Evolutionary conservation across 2,797 vertebrate genomes (phyloP), one percentile per base, ranked within the genome.

Genomic region (Enteromius radiatus): DNA sequence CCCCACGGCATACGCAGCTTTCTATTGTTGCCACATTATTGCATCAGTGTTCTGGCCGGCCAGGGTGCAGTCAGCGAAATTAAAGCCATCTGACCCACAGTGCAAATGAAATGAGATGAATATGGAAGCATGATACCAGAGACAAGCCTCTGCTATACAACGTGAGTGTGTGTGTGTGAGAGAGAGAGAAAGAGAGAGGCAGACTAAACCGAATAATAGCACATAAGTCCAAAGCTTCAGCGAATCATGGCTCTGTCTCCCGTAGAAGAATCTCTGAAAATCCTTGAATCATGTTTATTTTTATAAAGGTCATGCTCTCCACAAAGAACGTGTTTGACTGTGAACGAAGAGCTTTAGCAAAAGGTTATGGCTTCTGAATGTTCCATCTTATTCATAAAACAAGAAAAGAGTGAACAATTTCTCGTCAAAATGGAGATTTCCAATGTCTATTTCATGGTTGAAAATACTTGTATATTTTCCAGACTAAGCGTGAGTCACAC

Each of bases 1-100:
- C 81, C 63, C 74, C 12, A 61, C 49, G 10, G 63, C 49, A 71
- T 70, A 36, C 28, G 31, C 56, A 77, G 79, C 52, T 84, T 68
- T 61, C 74, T 78, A 78, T 77, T 75, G 78, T 56, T 81, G 81
- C 84, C 84, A 81, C 86, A 78, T 73, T 81, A 82, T 87, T 87
- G 86, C 86, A 85, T 87, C 84, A 87, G 79, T 54, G 43, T 78
- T 31, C 52, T 78, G 78, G 81, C 84, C 78, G 68, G 81, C 78
- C 76, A 67, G 78, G 77, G 47, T 69, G 73, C 73, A 63, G 79
- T 81, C 79, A 77, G 84, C 36, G 26, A 81, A 78, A 85, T 87
- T 80, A 87, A 47, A 84, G 41, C 68, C 78, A 87, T 84, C 81
- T 78, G 81, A 87, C 67, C 54, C 52, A 69, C 74, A 76, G 81